Evolutionary conservation across 1,140 invertebrate genomes (phyloP), one percentile per base, ranked within the genome.

Genomic region (Drosophila yakuba): DNA sequence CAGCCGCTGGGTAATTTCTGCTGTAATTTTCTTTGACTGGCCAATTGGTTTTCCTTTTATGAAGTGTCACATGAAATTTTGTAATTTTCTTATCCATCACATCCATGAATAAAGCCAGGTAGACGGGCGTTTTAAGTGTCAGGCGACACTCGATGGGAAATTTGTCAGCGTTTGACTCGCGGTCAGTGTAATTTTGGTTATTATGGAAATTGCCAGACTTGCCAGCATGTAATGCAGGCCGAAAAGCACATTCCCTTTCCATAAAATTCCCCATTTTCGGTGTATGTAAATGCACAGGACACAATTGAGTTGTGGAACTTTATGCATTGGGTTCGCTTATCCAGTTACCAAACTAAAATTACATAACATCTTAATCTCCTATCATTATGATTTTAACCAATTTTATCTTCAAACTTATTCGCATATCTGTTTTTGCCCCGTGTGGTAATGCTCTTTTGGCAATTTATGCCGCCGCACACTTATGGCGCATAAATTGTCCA

Each of bases 11-110:
- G 66, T 45, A 66, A 67, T 48, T 72, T 71, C 25, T 20, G 52
- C 17, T 68, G 68, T 71, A 72, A 72, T 72, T 72, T 72, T 41
- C 28, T 47, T 36, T 58, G 67, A 71, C 64, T 58, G 67, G 28
- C 50, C 67, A 71, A 71, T 58, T 71, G 67, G 36, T 25, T 32
- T 75, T 36, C 35, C 60, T 28, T 58, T 52, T 72, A 63, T 69
- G 51, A 84, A 89, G 84, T 88, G 83, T 88, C 83, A 88, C 84
- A 74, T 77, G 84, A 89, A 83, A 88, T 88, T 88, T 82, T 74
- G 83, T 88, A 89, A 88, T 88, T 89, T 88, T 88, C 83, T 60
- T 74, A 88, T 89, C 83, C 60, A 47, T 41, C 56, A 77, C 56
- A 41, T 45, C 17, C 17, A 15, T 50, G 6, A 35, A 15, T 12